Evolutionary conservation across 1,140 invertebrate genomes (phyloP), one percentile per base, ranked within the genome.

Genomic region (Listronotus bonariensis): DNA sequence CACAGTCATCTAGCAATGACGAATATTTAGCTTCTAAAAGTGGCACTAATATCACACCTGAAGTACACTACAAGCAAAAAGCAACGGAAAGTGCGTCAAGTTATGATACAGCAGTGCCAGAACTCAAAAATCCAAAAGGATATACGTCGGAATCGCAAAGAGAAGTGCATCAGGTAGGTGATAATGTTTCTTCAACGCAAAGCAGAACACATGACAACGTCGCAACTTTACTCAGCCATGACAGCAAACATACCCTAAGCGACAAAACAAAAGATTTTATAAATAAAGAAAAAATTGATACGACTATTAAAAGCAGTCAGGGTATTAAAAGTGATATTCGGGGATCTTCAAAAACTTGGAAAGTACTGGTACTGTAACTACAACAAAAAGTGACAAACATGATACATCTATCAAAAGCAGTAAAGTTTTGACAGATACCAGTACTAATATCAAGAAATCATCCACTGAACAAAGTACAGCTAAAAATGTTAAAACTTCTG

Each of bases 71-170:
- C 68, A 74, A 78, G 12, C 78, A 82, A 67, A 80, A 82, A 70
- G 78, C 81, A 34, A 78, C 80, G 15, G 81, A 84, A 56, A 82
- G 81, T 66, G 78, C 80, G 69, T 80, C 82, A 48, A 78, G 77
- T 64, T 85, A 83, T 72, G 83, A 85, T 70, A 82, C 82, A 20
- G 80, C 79, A 12, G 80, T 81, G 76, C 80, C 82, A 49, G 82
- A 82, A 67, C 58, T 75, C 11, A 52, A 42, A 36, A 46, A 71
- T 40, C 74, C 77, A 0, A 74, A 76, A 65, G 73, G 65, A 7
- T 58, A 67, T 54, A 61, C 46, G 5, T 69, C 68, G 1, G 70
- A 77, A 58, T 36, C 68, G n/a, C 49, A 61, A 8, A 72, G 62
- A 48, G 73, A 78, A 61, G 51, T 74, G 34, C 74, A 78, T 60